Evolutionary conservation across 1,140 invertebrate species (phyloP), one percentile per base, ranked within the genome.

Genomic region (Sarcophaga bullata): DNA sequence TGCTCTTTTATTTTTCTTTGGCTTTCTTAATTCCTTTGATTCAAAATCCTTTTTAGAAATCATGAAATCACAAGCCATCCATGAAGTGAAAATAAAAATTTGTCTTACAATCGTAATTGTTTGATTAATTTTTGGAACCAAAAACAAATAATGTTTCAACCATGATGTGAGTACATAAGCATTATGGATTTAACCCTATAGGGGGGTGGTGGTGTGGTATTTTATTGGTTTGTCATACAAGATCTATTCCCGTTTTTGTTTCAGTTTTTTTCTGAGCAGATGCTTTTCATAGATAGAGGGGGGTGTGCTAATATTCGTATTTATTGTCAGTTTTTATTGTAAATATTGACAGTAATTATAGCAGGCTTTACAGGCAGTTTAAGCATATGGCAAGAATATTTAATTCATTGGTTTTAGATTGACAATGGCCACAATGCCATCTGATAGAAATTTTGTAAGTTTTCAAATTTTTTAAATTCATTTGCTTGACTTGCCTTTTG

Each of bases 81-180:
- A 75, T 48, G 48, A 76, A 25, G 25, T 37, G 25, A 37, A 2
- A 72, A 1, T 25, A 72, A 48, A 78, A 78, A 78, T 78, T 78
- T 78, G 75, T 78, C 75, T 78, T 50, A 78, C 48, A 78, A 78
- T 78, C 19, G 75, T 78, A 78, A 78, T 78, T 78, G 75, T 78
- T 50, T 78, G 75, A 78, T 78, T 78, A 25, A 37, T 37, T 37
- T n/a, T 37, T 4, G 25, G n/a, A 72, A 25, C 48, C 17, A 76
- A 76, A 48, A 17, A 4, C 49, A 52, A 48, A 49, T 49, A 76
- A 48, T 76, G 54, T 13, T 58, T 58, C 17, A 10, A 54, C 15
- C 52, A 54, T 6, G 13, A 8, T 72, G 62, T 72, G 0, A 7
- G 62, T 25, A 50, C 75, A 46, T 73, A 73, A 13, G 25, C 46